Evolutionary conservation across 2,888 invertebrate species (phyloP), one percentile per base, ranked within the genome.

Genomic region (Mycogona germanica): DNA sequence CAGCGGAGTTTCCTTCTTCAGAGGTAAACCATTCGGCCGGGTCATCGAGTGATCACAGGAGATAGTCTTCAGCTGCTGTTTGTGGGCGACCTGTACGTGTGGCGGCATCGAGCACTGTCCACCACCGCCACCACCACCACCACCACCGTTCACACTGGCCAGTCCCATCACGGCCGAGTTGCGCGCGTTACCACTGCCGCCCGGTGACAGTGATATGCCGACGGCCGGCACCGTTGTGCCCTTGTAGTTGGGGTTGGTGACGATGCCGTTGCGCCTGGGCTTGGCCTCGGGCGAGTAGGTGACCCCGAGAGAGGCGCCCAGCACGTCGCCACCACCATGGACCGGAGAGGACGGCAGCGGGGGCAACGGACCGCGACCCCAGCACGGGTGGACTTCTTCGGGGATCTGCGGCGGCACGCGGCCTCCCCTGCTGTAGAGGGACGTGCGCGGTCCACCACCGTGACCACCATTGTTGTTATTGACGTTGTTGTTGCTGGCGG

Each of bases 1-100:
- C 61, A 73, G 65, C 23, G 87, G 87, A 59, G 87, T 87, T 72
- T 87, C 87, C 68, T 86, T 85, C 67, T 86, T 77, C 81, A 87
- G 83, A 62, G 86, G 86, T 64, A 87, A 82, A 61, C 86, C 85
- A 73, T 84, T 85, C 30, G 70, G 67, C 54, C 70, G 58, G 4
- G 59, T 53, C 56, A 49, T 44, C 14, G 29, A 29, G n/a, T 32
- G 51, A 42, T 32, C 58, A 45, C 41, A 53, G 40, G 29, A 53
- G 48, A 35, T 38, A 32, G 59, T 52, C 57, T 60, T 60, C 21
- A 58, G 55, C 48, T 57, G 60, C 44, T 59, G 53, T 49, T 62
- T 53, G 28, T 51, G 40, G 9, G 40, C 53, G 19, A 49, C 17
- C 23, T 53, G 54, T 4, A 50, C 40, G n/a, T 6, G n/a, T 5